A percentile compares a stretch with the other conserved stretches of the same genome.
Evolutionary conservation across 2,888 invertebrate genomes (phyloP).

Genomic region (Rhorus exstirpatorius): DNA sequence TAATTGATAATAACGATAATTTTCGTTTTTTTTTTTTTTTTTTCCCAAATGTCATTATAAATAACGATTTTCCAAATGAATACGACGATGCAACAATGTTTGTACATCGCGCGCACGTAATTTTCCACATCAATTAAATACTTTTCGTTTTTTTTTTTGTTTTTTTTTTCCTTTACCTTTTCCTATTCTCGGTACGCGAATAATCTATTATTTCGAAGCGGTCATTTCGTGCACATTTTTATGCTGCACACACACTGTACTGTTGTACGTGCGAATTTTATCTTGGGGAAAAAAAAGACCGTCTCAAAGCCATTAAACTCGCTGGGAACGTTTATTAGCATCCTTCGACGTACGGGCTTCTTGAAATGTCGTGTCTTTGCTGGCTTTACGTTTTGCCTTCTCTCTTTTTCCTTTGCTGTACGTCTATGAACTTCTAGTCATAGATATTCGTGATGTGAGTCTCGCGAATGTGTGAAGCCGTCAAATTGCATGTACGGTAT

Average conservation of each 20-base stretch:
- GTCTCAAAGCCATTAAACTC: conserved; percentile 50
- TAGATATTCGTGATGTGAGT: background rate
- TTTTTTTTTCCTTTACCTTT: too few species aligned
- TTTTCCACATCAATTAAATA: conserved; percentile 26
- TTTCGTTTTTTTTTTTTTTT: too few species aligned
- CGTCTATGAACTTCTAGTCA: background rate
- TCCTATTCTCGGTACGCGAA: background rate
- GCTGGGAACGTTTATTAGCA: conserved; percentile 40
- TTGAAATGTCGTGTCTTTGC: conserved; percentile 6
- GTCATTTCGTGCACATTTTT: conserved; percentile 1
- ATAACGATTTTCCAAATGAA: conserved; percentile 9
- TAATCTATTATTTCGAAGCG: conserved; percentile 15
- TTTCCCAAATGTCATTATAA: background rate
- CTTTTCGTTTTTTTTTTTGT: conserved; percentile 14
- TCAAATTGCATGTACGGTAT: conserved; percentile 4
- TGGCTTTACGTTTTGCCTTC: background rate
- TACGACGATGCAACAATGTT: conserved; percentile 4
- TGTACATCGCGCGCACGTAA: conserved; percentile 9
- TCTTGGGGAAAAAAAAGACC: conserved; percentile 23
- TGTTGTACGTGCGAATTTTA: conserved; percentile 31
- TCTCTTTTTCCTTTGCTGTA: background rate
- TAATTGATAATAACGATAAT: too few species aligned
- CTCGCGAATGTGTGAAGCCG: conserved; percentile 10
- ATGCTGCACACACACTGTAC: conserved; percentile 5
- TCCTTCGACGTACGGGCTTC: conserved; percentile 43